A percentile compares a stretch with the other conserved stretches of the same genome.
Evolutionary conservation across 2,888 invertebrate genomes (phyloP).

Genomic region (Pandemis cinnamomeana): DNA sequence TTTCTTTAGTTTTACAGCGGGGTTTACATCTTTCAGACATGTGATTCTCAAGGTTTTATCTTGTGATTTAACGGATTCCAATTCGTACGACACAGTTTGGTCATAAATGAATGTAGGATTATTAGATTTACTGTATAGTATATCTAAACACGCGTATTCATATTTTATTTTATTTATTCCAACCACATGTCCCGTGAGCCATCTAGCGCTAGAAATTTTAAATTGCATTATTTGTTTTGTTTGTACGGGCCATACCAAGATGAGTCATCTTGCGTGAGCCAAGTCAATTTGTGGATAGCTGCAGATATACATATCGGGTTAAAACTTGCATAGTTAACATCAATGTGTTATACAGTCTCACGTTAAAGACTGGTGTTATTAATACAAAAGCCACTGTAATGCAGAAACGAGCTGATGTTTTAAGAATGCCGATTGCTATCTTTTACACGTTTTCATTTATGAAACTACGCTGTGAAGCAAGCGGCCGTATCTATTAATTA

Average conservation of each 20-base stretch:
- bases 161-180: neutral
- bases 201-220: constrained; percentile 13
- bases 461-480: constrained; percentile 10
- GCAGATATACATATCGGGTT: neutral
- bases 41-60: neutral
- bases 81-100: neutral
- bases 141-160: neutral
- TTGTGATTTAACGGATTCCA: no score
- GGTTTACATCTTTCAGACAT: neutral
- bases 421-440: constrained; percentile 11
- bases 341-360: neutral
- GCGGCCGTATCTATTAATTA: constrained; percentile 3
- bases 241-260: constrained; percentile 24
- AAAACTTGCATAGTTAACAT: neutral
- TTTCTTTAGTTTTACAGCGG: neutral
- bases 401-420: constrained; percentile 4
- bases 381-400: neutral
- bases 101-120: neutral
- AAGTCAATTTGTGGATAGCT: constrained; percentile 4
- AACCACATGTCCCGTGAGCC: constrained; percentile 2
- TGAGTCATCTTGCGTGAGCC: constrained; percentile 25
- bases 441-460: constrained; percentile 7
- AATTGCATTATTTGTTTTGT: constrained; percentile 10
- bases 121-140: neutral
- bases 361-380: neutral